These are phyloP conservation scores for Opisthograptis luteolata DNA, from an alignment of 2,888 invertebrate genomes.

Conservation along the genomic window DNA sequence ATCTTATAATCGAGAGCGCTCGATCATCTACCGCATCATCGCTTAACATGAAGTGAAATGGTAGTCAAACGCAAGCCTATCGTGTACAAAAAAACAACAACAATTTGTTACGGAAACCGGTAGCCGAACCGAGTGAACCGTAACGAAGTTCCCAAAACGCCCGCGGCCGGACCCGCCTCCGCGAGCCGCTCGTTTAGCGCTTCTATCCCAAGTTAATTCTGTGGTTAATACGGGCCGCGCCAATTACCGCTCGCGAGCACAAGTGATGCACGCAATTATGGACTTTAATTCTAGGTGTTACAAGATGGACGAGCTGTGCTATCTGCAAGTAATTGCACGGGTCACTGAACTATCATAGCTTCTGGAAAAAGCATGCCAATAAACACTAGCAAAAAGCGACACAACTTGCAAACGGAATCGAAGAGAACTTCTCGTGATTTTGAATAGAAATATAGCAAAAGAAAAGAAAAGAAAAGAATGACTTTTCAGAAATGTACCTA, in stretches of 20 bases:
- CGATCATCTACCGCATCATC: too few relatives aligned
- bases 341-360: slow-evolving; percentile 11
- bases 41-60: too few relatives aligned
- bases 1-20: too few relatives aligned
- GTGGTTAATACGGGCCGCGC: slow-evolving; percentile 1
- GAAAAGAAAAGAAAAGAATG: neutral
- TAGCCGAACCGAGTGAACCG: slow-evolving; percentile 31
- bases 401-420: neutral
- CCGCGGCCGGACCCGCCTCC: slow-evolving; percentile 42
- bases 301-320: neutral
- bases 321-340: neutral
- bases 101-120: slow-evolving; percentile 20
- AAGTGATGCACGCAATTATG: slow-evolving; percentile 17
- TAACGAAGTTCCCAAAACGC: slow-evolving; percentile 36
- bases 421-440: neutral
- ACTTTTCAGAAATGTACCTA: too few relatives aligned
- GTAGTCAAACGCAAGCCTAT: too few relatives aligned
- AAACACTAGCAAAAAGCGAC: too few relatives aligned
- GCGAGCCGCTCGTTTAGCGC: slow-evolving; percentile 60
- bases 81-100: too few relatives aligned
- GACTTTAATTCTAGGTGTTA: slow-evolving; percentile 18
- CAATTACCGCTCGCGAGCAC: slow-evolving; percentile 2
- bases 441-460: neutral
- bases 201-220: slow-evolving; percentile 37
- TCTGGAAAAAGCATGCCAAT: neutral